These are phyloP conservation scores for Himalopsyche japonica DNA, from an alignment of 2,888 invertebrate genomes.

Conservation along the genomic window DNA sequence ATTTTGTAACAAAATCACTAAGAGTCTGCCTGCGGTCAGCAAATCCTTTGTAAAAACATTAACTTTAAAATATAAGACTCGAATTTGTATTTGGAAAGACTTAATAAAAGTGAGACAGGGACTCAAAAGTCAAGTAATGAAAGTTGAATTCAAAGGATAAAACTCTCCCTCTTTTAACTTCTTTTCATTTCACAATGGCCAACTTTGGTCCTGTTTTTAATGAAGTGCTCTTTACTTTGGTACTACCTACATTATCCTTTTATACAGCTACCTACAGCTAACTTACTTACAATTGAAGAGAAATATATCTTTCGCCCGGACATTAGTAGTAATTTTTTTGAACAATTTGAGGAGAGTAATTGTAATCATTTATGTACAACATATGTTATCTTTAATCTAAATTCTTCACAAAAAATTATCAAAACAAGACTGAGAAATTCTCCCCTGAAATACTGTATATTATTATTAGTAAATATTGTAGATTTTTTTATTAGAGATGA, in stretches of 20 bases:
- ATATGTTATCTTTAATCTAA: too few species aligned
- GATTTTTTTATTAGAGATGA: too few species aligned
- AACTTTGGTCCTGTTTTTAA: constrained; percentile 11
- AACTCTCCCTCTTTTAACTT: not conserved
- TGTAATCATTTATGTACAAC: too few species aligned
- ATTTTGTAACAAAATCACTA: constrained; percentile 13
- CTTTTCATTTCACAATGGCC: constrained; percentile 2
- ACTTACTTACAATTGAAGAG: not conserved
- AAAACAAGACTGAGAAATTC: too few species aligned
- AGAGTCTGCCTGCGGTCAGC: constrained; percentile 37
- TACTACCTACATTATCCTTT: not conserved
- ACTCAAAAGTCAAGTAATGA: not conserved
- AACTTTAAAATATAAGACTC: not conserved
- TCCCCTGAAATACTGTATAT: too few species aligned
- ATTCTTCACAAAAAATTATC: too few species aligned
- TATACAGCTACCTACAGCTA: not conserved
- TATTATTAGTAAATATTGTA: too few species aligned
- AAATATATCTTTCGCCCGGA: not conserved
- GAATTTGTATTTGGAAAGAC: constrained; percentile 10
- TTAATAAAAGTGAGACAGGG: not conserved
- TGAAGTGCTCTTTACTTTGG: not conserved
- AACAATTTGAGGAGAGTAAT: not conserved
- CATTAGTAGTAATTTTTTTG: not conserved
- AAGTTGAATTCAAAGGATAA: not conserved
- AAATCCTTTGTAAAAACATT: constrained; percentile 24